A percentile compares a stretch with the other conserved stretches of the same genome.
phyloP scores from a whole-genome alignment of 2,888 invertebrate genomes.

The Leucophenga montana region DNA sequence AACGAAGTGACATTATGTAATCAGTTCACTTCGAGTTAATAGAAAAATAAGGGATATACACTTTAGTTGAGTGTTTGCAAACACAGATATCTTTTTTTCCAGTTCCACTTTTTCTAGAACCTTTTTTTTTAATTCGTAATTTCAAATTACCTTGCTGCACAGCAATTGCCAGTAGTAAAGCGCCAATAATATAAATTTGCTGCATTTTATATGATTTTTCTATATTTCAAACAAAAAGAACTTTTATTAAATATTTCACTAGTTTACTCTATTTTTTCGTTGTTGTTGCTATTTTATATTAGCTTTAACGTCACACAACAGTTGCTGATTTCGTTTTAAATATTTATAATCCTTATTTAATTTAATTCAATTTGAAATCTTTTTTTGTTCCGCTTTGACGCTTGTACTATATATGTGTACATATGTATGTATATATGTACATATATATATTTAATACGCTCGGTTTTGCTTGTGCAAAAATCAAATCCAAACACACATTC shows the following conservation, averaged over 20 bases:
- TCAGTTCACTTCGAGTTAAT: neutral
- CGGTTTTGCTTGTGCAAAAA: conserved; percentile 18
- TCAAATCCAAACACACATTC: too few relatives aligned
- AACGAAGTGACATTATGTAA: conserved; percentile 4
- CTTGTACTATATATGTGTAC: neutral
- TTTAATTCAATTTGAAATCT: conserved; percentile 16
- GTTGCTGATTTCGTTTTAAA: too few relatives aligned
- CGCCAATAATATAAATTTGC: conserved; percentile 69
- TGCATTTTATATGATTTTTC: conserved; percentile 62
- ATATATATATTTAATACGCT: conserved; percentile 22
- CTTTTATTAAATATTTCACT: conserved; percentile 49
- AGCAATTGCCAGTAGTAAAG: conserved; percentile 70
- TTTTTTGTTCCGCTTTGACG: conserved; percentile 8
- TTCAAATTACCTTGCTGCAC: conserved; percentile 73
- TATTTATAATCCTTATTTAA: conserved; percentile 22
- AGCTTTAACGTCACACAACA: neutral
- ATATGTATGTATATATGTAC: conserved; percentile 2
- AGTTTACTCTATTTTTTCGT: conserved; percentile 32
- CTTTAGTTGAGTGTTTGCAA: too few relatives aligned
- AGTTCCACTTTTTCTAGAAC: neutral
- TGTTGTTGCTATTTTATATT: conserved; percentile 16
- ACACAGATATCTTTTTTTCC: neutral
- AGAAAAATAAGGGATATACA: neutral
- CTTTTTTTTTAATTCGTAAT: conserved; percentile 8
- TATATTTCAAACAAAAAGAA: conserved; percentile 39